Evolutionary conservation across 1,140 invertebrate genomes (phyloP), one percentile per base, ranked within the genome.

Genomic region (Paracyclopina nana): DNA sequence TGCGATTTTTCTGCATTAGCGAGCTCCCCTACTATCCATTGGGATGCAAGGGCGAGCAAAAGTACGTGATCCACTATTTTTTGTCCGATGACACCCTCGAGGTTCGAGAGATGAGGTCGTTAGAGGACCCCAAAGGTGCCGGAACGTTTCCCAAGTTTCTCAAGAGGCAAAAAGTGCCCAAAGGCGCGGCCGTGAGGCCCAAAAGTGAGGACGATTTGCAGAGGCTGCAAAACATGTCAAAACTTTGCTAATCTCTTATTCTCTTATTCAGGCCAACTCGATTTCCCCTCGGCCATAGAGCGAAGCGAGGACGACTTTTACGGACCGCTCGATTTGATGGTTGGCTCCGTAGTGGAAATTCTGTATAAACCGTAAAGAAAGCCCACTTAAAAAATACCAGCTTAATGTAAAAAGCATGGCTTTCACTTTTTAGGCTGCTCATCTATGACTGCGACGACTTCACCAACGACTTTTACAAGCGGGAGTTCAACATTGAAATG

Each of bases 1-100:
- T 84, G 24, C 72, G 82, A 56, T 92, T 94, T 62, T 78, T 75
- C 57, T 84, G 77, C 22, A 83, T 83, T 56, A 92, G 87, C 86
- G 84, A 92, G 60, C 85, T 92, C 60, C 69, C 76, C 12, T 27
- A 14, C 9, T 46, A 52, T 46, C 51, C 50, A 1, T 74, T 76
- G 61, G 77, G 85, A 27, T 68, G 73, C 27, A 59, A 29, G 11
- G 45, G 27, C 9, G 27, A 84, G n/a, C 75, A 83, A 55, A 65
- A 79, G 56, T 63, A 84, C 3, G 75, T 81, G 57, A 65, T 87
- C 4, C 71, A 75, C 62, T 92, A 84, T 62, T 91, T 81, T 63
- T 66, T 92, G 11, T 73, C 78, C 0, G 84, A 94, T 62, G 80
- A 87, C 59, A 90, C 83, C 0, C 77, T 92, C 14, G 84, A 92